These are phyloP conservation scores for Tadarida brasiliensis DNA, from an alignment of 2,797 vertebrate species.

Conservation along the genomic window DNA sequence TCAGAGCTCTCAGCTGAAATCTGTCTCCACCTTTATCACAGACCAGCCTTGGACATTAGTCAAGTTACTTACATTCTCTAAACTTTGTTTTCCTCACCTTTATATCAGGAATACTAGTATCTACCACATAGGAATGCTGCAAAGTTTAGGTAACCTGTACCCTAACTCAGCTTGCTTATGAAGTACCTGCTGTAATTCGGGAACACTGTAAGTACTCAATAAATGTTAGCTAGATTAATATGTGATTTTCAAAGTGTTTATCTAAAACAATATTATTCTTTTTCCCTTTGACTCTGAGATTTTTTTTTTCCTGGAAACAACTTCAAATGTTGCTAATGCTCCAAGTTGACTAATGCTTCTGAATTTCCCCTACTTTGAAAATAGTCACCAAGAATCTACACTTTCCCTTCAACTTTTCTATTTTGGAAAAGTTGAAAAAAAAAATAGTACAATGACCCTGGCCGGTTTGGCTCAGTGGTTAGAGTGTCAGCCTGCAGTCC, in stretches of 20 bases:
- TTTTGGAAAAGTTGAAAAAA: neutral
- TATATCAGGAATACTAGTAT: neutral
- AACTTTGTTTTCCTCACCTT: neutral
- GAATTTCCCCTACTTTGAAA: constrained; percentile 24
- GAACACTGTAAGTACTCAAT: neutral
- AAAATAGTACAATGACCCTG: neutral
- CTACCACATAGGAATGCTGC: neutral
- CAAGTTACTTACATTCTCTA: neutral
- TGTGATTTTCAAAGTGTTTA: constrained; percentile 17
- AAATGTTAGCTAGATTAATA: neutral
- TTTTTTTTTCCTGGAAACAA: neutral
- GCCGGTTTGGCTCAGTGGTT: too few species aligned
- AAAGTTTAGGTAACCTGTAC: neutral
- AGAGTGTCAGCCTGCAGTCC: too few species aligned
- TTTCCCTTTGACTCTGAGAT: neutral
- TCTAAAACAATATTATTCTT: neutral
- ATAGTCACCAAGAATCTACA: neutral
- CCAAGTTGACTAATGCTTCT: neutral
- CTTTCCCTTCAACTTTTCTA: neutral
- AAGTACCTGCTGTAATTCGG: neutral
- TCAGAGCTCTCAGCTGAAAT: neutral
- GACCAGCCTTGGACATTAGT: neutral
- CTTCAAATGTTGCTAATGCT: neutral
- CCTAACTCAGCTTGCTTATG: neutral
- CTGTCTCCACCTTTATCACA: neutral